phyloP scores from a whole-genome alignment of 2,888 invertebrate genomes.

The Gortyna flavago region DNA sequence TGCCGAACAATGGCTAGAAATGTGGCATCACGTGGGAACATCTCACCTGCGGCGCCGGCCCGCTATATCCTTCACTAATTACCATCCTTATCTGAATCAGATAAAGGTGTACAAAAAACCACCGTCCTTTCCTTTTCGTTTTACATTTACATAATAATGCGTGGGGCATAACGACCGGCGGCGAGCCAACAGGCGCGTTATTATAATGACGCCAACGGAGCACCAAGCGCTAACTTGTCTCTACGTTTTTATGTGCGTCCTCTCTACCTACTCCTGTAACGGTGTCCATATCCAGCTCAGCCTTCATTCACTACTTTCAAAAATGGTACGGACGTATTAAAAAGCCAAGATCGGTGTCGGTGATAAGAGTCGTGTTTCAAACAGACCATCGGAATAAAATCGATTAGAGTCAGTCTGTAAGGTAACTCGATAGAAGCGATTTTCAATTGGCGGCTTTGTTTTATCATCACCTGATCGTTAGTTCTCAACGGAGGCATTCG shows the following conservation, averaged over 20 bases:
- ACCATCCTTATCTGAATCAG: constrained; percentile 86
- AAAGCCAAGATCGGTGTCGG: constrained; percentile 69
- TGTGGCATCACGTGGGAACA: constrained; percentile 80
- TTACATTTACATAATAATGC: constrained; percentile 88
- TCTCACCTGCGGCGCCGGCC: constrained; percentile 80
- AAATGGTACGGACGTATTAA: constrained; percentile 64
- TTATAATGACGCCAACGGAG: constrained; percentile 80
- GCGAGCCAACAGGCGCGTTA: constrained; percentile 80
- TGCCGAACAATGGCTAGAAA: constrained; percentile 55
- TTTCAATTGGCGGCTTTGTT: constrained; percentile 57
- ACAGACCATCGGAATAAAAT: constrained; percentile 64
- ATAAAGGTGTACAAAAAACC: constrained; percentile 81
- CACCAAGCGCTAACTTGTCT: constrained; percentile 75
- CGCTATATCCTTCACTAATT: constrained; percentile 84
- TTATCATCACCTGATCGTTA: constrained; percentile 67
- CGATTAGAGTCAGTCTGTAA: constrained; percentile 65
- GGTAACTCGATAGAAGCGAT: constrained; percentile 44
- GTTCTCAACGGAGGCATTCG: constrained; percentile 64
- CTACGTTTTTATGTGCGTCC: constrained; percentile 72
- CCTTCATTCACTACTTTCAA: constrained; percentile 63
- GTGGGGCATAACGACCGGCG: constrained; percentile 86
- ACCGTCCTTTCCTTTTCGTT: constrained; percentile 85
- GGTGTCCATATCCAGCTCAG: constrained; percentile 64
- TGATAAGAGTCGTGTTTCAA: constrained; percentile 73
- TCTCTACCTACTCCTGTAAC: constrained; percentile 71